Percentiles rank a stretch among this genome's conserved stretches.
phyloP scores from a whole-genome alignment of 2,797 vertebrate species.

The Perodicticus potto region DNA sequence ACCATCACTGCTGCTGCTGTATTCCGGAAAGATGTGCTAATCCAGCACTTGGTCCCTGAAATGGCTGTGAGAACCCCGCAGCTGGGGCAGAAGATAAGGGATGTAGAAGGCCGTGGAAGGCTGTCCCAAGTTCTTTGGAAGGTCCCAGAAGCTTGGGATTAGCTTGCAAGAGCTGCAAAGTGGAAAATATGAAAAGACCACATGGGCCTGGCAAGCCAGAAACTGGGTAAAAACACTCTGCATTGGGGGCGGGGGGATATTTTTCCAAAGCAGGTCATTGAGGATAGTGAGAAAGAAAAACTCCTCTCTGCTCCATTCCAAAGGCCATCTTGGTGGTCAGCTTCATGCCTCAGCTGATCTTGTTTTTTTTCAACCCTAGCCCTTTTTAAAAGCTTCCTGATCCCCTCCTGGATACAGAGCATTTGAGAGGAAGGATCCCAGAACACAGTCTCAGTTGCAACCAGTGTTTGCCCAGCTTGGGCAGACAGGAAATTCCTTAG shows the following conservation, averaged over 20 bases:
- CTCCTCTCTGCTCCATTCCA: background rate
- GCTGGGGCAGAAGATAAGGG: background rate
- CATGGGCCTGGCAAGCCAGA: background rate
- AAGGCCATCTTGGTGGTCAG: background rate
- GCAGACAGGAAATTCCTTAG: constrained; percentile 37
- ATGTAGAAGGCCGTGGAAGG: background rate
- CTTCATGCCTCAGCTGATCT: background rate
- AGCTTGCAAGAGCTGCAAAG: constrained; percentile 55
- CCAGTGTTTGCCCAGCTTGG: background rate
- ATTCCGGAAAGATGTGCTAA: background rate
- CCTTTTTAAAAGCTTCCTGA: background rate
- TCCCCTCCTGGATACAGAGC: background rate
- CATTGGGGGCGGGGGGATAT: background rate
- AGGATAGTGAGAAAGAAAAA: background rate
- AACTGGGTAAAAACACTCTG: background rate
- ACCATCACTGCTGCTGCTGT: background rate
- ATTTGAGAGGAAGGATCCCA: background rate
- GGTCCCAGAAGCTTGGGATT: constrained; percentile 62
- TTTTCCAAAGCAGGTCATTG: background rate
- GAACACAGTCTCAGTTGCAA: background rate
- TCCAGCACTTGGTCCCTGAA: background rate
- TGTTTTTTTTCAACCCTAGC: background rate
- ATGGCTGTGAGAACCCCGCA: fast-evolving
- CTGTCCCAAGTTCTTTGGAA: constrained; percentile 35
- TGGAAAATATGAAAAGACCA: background rate